Percentiles rank a stretch among this genome's conserved stretches.
These are phyloP conservation scores for Drosophila hamatofila DNA, from an alignment of 2,888 invertebrate genomes.

Conservation along the genomic window DNA sequence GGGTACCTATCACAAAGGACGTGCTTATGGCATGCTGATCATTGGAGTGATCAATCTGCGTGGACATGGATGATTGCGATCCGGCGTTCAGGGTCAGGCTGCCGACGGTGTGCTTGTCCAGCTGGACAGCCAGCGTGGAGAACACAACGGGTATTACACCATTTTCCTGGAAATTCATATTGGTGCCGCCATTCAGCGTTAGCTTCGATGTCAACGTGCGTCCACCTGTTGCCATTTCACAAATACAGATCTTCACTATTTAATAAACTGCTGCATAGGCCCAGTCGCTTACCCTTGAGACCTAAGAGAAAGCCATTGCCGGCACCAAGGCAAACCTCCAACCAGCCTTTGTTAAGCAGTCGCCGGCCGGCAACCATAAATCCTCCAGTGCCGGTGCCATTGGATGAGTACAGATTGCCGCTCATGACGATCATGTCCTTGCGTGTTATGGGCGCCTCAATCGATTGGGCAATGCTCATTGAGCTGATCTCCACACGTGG, in stretches of 20 bases:
- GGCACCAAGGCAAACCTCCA: constrained; percentile 93
- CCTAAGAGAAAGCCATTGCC: constrained; percentile 93
- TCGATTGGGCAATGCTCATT: constrained; percentile 96
- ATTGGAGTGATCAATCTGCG: constrained; percentile 92
- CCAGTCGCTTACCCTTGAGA: constrained; percentile 87
- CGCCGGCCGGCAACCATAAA: constrained; percentile 91
- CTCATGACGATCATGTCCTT: constrained; percentile 94
- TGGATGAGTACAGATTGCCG: constrained; percentile 93
- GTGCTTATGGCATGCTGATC: constrained; percentile 89
- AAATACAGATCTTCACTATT: constrained; percentile 21
- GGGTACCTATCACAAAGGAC: constrained; percentile 92
- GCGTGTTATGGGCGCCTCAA: constrained; percentile 95
- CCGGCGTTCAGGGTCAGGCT: constrained; percentile 93
- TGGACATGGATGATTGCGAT: constrained; percentile 91
- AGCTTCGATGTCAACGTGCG: constrained; percentile 72
- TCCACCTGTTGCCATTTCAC: constrained; percentile 61
- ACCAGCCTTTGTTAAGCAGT: constrained; percentile 93
- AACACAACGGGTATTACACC: constrained; percentile 92
- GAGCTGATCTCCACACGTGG: constrained; percentile 96
- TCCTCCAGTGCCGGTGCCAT: constrained; percentile 92
- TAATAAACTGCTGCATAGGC: constrained; percentile 8
- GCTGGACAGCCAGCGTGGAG: constrained; percentile 92
- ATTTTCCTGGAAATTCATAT: constrained; percentile 91
- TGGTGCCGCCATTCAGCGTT: constrained; percentile 89
- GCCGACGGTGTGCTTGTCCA: constrained; percentile 95